Evolutionary conservation across 2,113 vertebrate species (phyloP), one percentile per base, ranked within the genome.

Genomic region (Spilogale gracilis): DNA sequence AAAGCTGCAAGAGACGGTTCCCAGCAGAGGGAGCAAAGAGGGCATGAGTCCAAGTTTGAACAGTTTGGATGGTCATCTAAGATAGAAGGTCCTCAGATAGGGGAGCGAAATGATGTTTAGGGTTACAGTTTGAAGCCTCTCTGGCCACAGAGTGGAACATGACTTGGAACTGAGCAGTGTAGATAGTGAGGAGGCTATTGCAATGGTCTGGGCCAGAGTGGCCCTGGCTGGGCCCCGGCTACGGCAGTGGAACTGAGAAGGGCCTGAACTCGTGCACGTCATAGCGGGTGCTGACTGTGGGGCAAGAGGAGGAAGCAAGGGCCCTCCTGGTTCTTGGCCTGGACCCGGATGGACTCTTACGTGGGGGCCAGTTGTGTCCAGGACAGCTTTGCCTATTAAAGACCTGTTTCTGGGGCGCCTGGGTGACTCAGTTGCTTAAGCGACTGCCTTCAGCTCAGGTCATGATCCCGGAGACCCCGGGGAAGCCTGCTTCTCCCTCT

Each of bases 231-330:
- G 21, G 11, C 54, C 43, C 38, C 6, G 1, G 60, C 32, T 6
- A 84, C 21, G n/a, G 32, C 7, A 1, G 0, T 9, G 54, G 38
- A 38, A 45, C 32, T 43, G 74, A 32, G 6, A n/a, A 32, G 10
- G 25, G 30, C 9, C n/a, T 1, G 8, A 54, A 27, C 23, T 2
- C 14, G 3, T 0, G n/a, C 9, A 4, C 4, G 20, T 43, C 14
- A 52, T 30, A 74, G 25, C 21, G 1, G 14, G 48, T 7, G 0
- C 8, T 9, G 56, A 45, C 5, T 0, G 6, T 10, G 45, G 45
- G 27, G 27, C 0, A 0, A 38, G 79, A 82, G 23, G 6, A 43
- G 14, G 61, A 60, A 67, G 54, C 23, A 18, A 16, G 23, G 48
- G 38, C 50, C 23, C 38, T 20, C 52, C 38, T 25, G 38, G 12